Evolutionary conservation across 1,140 invertebrate species (phyloP), one percentile per base, ranked within the genome.

Genomic region (Ericerus pela): DNA sequence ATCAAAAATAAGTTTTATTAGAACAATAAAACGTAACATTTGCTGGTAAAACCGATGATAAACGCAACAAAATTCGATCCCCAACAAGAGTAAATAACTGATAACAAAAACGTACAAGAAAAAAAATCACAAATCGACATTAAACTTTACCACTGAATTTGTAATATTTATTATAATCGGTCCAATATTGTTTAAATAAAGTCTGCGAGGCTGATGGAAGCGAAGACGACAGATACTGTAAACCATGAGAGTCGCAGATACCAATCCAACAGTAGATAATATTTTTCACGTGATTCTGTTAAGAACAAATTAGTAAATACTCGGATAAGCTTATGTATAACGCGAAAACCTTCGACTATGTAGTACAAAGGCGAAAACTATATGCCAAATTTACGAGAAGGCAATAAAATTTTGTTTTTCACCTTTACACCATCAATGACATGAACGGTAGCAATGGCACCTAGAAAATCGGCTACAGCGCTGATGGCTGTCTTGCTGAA

Each of bases 91-190:
- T 33, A 10, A 10, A 33, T 33, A 10, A 8, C 16, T 41, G 14
- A 16, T 41, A 41, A 41, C 20, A 16, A 16, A 12, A 41, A 41
- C 37, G 20, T 8, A 10, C 37, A 41, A 8, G 37, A 16, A 41
- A 41, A 41, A 41, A 41, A 41, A 41, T 4, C 14, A 41, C 14
- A 41, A 41, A 16, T 41, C 37, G n/a, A 12, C 6, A 47, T 47
- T 47, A 47, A 10, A 47, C 41, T 47, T 47, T 47, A 47, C 41
- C 41, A 22, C 10, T 47, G 14, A 47, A 47, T 24, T 47, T 47
- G 14, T 22, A 47, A 14, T 47, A 47, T 16, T 47, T 47, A 24
- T 47, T 47, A 24, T 47, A 47, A 47, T 47, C 41, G 41, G 41
- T 24, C 10, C 3, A 47, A 3, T 14, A 47, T 24, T 47, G 41